These are phyloP conservation scores for Caenorhabditis panamensis DNA, from an alignment of 2,888 invertebrate species.

Conservation along the genomic window DNA sequence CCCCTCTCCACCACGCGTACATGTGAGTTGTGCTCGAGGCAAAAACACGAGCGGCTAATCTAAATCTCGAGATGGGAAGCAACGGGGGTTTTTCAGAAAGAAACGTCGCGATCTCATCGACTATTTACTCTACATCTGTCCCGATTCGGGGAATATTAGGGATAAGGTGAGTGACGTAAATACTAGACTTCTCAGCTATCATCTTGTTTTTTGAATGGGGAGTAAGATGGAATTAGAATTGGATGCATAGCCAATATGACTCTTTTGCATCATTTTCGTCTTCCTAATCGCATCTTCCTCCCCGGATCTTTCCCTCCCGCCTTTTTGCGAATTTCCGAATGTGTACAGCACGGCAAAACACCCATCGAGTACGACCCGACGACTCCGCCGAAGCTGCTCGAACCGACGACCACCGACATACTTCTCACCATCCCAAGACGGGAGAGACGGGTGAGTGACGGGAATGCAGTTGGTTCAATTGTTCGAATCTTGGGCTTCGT, in stretches of 20 bases:
- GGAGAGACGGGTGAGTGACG: slow-evolving; percentile 39
- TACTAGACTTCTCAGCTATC: too few relatives aligned
- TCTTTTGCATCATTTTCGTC: neutral
- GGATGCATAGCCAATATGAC: too few relatives aligned
- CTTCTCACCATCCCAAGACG: slow-evolving; percentile 34
- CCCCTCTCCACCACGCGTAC: slow-evolving; percentile 77
- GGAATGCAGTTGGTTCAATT: too few relatives aligned
- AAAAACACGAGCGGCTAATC: slow-evolving; percentile 2
- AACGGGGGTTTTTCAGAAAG: slow-evolving; percentile 35
- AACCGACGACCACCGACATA: slow-evolving; percentile 8
- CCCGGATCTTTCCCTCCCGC: slow-evolving; percentile 5
- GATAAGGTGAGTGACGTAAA: slow-evolving; percentile 73
- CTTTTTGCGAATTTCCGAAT: slow-evolving; percentile 4
- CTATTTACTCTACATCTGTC: slow-evolving; percentile 77
- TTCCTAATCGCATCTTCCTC: slow-evolving; percentile 43
- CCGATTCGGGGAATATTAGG: slow-evolving; percentile 71
- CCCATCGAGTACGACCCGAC: slow-evolving; percentile 50
- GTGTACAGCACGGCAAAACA: slow-evolving; percentile 40
- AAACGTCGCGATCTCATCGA: slow-evolving; percentile 57
- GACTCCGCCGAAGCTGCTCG: slow-evolving; percentile 18
- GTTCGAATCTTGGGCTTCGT: too few relatives aligned
- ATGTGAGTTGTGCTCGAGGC: slow-evolving; percentile 41
- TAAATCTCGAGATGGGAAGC: slow-evolving; percentile 1
- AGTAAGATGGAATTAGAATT: too few relatives aligned
- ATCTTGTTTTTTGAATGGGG: too few relatives aligned